Evolutionary conservation across 2,797 vertebrate genomes (phyloP), one percentile per base, ranked within the genome.

Genomic region (Anniella stebbinsi): DNA sequence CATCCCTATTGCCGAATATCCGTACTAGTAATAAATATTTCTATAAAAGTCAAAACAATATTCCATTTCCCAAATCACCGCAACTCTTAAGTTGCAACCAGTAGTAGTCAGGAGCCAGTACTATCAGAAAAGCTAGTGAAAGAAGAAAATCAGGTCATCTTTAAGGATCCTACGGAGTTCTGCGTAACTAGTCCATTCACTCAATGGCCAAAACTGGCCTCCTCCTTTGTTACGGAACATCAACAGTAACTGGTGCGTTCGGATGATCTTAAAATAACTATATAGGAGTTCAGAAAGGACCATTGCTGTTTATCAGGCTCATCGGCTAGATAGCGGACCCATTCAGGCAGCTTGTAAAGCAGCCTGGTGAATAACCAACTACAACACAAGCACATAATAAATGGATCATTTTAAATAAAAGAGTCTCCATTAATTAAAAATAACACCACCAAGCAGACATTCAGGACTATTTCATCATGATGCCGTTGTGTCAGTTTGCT

Each of bases 381-480:
- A 67, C 70, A 66, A 66, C 28, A 11, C 45, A 84, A 87, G 70
- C 69, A 87, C 41, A 77, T 76, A 2, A 63, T 4, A 72, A 48
- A 63, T 25, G 18, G 60, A 67, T 57, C 13, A 23, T 87, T 90
- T 70, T n/a, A 77, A 87, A 87, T 57, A 83, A 90, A 70, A 87
- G 15, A 21, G 51, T 41, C 70, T 82, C 72, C 21, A 4, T 82
- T 81, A 67, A 25, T 76, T 73, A 41, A 89, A 86, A 85, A 70
- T 70, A 72, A 83, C 41, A 87, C 81, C 25, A 2, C 36, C 33
- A 51, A 67, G 88, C 89, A 90, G 36, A 25, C n/a, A 17, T 48
- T 45, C 38, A 1, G 60, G 18, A 69, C 45, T 41, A 30, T 67
- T 54, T 38, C 51, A 4, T 87, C 60, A 67, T 17, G 11, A 30